Percentiles rank a stretch among this genome's conserved stretches.
phyloP scores from a whole-genome alignment of 2,113 vertebrate genomes.

The Scopus umbretta region DNA sequence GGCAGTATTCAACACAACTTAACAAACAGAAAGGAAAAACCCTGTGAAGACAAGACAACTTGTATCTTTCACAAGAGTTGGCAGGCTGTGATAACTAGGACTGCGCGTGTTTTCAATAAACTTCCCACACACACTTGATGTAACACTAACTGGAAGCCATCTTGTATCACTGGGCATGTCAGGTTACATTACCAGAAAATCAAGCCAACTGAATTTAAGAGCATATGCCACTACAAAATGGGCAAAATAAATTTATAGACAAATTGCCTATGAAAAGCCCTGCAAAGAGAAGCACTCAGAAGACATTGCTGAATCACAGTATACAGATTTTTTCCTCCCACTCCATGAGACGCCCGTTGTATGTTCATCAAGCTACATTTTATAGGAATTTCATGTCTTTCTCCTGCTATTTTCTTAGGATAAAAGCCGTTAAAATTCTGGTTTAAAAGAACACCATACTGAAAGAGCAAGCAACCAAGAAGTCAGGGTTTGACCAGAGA shows the following conservation, averaged over 20 bases:
- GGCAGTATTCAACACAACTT: not conserved
- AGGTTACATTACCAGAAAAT: not conserved
- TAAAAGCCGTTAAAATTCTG: not conserved
- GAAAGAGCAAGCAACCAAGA: not conserved
- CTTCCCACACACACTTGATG: not conserved
- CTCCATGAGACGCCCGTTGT: not conserved
- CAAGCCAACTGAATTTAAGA: not conserved
- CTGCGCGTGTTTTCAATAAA: not conserved
- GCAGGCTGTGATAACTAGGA: not conserved
- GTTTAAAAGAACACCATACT: not conserved
- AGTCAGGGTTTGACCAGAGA: not conserved
- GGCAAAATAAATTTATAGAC: not conserved
- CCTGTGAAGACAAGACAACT: not conserved
- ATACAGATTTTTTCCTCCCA: not conserved
- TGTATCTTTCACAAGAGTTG: not conserved
- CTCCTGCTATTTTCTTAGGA: not conserved
- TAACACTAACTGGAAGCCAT: not conserved
- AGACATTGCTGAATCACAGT: not conserved
- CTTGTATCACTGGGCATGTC: not conserved
- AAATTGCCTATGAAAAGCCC: not conserved
- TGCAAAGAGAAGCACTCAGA: not conserved
- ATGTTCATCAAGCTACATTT: not conserved
- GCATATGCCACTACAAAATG: not conserved
- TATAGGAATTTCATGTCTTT: not conserved
- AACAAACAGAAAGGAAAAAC: not conserved